These are phyloP conservation scores for Macropodus opercularis DNA, from an alignment of 2,797 vertebrate genomes.

Conservation along the genomic window DNA sequence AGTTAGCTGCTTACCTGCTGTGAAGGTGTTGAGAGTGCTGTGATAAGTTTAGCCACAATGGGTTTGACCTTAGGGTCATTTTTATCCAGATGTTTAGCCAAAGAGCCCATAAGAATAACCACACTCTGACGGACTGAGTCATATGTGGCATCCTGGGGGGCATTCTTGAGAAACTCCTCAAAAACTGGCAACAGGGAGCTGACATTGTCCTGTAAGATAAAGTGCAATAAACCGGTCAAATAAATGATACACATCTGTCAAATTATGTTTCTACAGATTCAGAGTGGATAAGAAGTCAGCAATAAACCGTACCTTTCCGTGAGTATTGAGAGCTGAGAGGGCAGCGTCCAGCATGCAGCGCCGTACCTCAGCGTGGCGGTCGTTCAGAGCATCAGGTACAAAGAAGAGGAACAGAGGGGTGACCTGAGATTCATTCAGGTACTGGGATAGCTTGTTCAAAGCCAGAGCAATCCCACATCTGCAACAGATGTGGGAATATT, in stretches of 20 bases:
- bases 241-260: background rate
- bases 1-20: slow-evolving; percentile 87
- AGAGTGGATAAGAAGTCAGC: background rate
- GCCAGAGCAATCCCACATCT: slow-evolving; percentile 97
- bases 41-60: slow-evolving; percentile 96
- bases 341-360: slow-evolving; percentile 97
- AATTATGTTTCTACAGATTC: background rate
- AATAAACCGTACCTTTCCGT: slow-evolving; percentile 89
- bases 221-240: background rate
- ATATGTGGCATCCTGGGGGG: slow-evolving; percentile 95
- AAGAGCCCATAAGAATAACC: slow-evolving; percentile 97
- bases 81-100: slow-evolving; percentile 98
- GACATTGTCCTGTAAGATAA: slow-evolving; percentile 87
- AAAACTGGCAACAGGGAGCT: slow-evolving; percentile 95
- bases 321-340: slow-evolving; percentile 92
- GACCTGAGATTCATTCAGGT: slow-evolving; percentile 91
- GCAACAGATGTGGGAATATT: background rate
- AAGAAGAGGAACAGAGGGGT: slow-evolving; percentile 98
- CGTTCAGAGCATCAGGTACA: slow-evolving; percentile 95
- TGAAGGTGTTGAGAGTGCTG: slow-evolving; percentile 95
- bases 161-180: slow-evolving; percentile 96
- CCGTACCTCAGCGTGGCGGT: slow-evolving; percentile 92
- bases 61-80: slow-evolving; percentile 98
- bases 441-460: slow-evolving; percentile 93
- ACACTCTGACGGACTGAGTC: slow-evolving; percentile 97